Evolutionary conservation across 2,113 vertebrate genomes (phyloP).

Genomic region (Larimichthys polyactis): DNA sequence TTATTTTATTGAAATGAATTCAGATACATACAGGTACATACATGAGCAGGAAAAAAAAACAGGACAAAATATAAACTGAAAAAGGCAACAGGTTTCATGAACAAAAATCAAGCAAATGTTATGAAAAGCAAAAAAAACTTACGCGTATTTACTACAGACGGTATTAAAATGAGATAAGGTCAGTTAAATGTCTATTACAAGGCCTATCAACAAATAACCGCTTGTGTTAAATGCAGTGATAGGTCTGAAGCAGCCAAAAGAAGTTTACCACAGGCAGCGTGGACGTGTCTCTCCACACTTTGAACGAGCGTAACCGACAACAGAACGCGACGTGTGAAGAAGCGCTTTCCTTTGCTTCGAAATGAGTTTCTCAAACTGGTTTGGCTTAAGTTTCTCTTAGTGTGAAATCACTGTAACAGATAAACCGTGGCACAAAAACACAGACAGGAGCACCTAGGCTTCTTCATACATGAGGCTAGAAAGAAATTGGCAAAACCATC

Average conservation of each 20-base stretch:
- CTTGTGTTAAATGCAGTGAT: conserved; percentile 21
- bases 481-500: conserved; percentile 60
- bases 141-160: conserved; percentile 24
- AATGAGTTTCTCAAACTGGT: not conserved
- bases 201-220: conserved; percentile 25
- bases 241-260: conserved; percentile 32
- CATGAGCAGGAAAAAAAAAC: conserved; percentile 62
- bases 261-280: conserved; percentile 33
- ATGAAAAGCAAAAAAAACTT: conserved; percentile 18
- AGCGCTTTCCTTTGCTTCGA: not conserved
- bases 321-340: not conserved
- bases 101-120: conserved; percentile 47
- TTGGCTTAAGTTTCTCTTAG: conserved; percentile 20
- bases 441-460: conserved; percentile 10
- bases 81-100: conserved; percentile 70
- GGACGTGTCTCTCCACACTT: conserved; percentile 9
- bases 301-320: not conserved
- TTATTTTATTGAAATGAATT: conserved; percentile 74
- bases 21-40: conserved; percentile 48
- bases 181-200: conserved; percentile 36
- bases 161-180: conserved; percentile 55
- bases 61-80: conserved; percentile 47
- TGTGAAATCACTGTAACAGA: conserved; percentile 29
- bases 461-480: conserved; percentile 27
- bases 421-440: conserved; percentile 60